Evolutionary conservation across 1,140 invertebrate genomes (phyloP).

Genomic region (Antheraea pernyi): DNA sequence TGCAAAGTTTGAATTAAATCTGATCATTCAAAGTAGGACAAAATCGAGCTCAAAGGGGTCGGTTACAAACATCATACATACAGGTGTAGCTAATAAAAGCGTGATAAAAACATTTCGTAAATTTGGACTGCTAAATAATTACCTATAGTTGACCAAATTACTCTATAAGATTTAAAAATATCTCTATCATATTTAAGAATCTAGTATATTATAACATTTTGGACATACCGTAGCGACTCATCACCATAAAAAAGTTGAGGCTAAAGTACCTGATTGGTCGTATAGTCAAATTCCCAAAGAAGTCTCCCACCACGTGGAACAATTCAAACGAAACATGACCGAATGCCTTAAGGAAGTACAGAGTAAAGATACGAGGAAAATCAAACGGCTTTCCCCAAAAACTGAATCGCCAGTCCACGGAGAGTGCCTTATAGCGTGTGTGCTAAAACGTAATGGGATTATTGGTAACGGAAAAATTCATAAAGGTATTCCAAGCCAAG

Average conservation of each 20-base stretch:
- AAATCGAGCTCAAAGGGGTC: no score
- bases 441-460: slow-evolving; percentile 60
- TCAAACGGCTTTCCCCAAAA: slow-evolving; percentile 56
- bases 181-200: no score
- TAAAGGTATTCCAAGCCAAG: slow-evolving; percentile 47
- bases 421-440: slow-evolving; percentile 67
- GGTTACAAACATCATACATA: no score
- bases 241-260: slow-evolving; percentile 20
- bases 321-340: slow-evolving; percentile 65
- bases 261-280: slow-evolving; percentile 55
- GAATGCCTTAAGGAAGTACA: slow-evolving; percentile 68
- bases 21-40: no score
- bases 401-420: slow-evolving; percentile 64
- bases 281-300: slow-evolving; percentile 54
- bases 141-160: no score
- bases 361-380: slow-evolving; percentile 42
- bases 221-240: slow-evolving; percentile 6
- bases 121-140: no score
- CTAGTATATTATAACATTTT: neutral
- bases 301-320: slow-evolving; percentile 39
- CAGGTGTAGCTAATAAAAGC: no score
- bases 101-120: no score
- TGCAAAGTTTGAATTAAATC: no score
- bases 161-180: no score
- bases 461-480: slow-evolving; percentile 57